phyloP scores from a whole-genome alignment of 2,888 invertebrate genomes.

The Drosophila hamatofila region DNA sequence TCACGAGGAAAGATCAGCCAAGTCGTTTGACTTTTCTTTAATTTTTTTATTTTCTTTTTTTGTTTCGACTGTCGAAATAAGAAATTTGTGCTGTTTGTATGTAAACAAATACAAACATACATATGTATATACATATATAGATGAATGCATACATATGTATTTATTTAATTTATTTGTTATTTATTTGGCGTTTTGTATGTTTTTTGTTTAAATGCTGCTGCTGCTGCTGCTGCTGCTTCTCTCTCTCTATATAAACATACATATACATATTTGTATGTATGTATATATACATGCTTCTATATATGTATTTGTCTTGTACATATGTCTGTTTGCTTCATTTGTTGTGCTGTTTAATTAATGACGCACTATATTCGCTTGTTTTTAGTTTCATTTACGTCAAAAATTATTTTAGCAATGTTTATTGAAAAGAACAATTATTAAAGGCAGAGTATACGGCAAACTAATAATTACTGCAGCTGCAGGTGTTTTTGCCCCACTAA shows the following conservation, averaged over 20 bases:
- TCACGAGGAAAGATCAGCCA: slow-evolving; percentile 62
- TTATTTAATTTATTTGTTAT: slow-evolving; percentile 79
- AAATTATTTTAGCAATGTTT: slow-evolving; percentile 29
- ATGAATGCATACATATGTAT: slow-evolving; percentile 36
- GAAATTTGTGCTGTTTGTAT: slow-evolving; percentile 39
- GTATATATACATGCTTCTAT: neutral
- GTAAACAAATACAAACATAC: neutral
- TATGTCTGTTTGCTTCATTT: slow-evolving; percentile 41
- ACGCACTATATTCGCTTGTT: slow-evolving; percentile 59
- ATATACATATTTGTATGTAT: neutral
- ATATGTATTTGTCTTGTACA: neutral
- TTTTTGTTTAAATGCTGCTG: slow-evolving; percentile 51
- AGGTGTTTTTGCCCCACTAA: slow-evolving; percentile 21
- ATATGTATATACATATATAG: neutral
- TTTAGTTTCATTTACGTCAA: slow-evolving; percentile 62
- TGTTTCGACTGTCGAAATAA: slow-evolving; percentile 60
- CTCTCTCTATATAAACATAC: neutral
- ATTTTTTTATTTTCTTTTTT: slow-evolving; percentile 29
- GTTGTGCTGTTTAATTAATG: slow-evolving; percentile 65
- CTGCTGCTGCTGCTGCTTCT: slow-evolving; percentile 11
- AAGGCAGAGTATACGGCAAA: slow-evolving; percentile 4
- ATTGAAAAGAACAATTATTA: slow-evolving; percentile 7
- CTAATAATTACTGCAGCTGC: slow-evolving; percentile 11
- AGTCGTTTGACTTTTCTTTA: slow-evolving; percentile 56
- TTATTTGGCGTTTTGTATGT: slow-evolving; percentile 69